These are phyloP conservation scores for Eurois occulta DNA, from an alignment of 2,888 invertebrate species.

Conservation along the genomic window DNA sequence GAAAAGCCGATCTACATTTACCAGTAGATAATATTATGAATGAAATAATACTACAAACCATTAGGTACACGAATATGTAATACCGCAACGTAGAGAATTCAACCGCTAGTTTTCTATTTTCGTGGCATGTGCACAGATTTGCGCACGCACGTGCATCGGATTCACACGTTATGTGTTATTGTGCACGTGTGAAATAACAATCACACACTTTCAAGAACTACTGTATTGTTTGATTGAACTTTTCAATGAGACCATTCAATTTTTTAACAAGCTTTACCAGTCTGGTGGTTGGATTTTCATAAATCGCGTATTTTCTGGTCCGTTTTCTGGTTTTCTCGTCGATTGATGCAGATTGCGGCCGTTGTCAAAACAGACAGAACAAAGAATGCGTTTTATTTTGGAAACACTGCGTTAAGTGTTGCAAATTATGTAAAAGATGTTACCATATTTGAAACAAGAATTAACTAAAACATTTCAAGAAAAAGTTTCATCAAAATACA, in stretches of 20 bases:
- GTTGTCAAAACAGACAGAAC: background rate
- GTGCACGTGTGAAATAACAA: slow-evolving; percentile 51
- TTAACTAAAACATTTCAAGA: background rate
- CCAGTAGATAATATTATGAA: slow-evolving; percentile 34
- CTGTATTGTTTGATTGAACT: slow-evolving; percentile 28
- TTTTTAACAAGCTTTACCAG: slow-evolving; percentile 11
- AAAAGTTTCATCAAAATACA: background rate
- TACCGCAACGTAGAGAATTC: slow-evolving; percentile 44
- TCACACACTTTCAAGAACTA: slow-evolving; percentile 25
- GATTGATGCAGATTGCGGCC: slow-evolving; percentile 5
- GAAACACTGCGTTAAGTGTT: background rate
- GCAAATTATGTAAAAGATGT: background rate
- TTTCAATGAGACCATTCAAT: slow-evolving; percentile 24
- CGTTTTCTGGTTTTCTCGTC: slow-evolving; percentile 22
- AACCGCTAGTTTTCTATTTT: slow-evolving; percentile 62
- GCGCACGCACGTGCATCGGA: slow-evolving; percentile 58
- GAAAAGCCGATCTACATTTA: background rate
- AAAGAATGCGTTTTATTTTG: background rate
- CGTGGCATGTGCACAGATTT: slow-evolving; percentile 45
- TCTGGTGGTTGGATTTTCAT: slow-evolving; percentile 2
- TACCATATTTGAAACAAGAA: background rate
- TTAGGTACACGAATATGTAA: slow-evolving; percentile 22
- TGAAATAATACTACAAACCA: slow-evolving; percentile 30
- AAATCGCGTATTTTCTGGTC: slow-evolving; percentile 1
- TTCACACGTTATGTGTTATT: slow-evolving; percentile 53